Base-by-base conservation (phyloP, 2,888 invertebrate species). In the Epsilonema sp. region DNA sequence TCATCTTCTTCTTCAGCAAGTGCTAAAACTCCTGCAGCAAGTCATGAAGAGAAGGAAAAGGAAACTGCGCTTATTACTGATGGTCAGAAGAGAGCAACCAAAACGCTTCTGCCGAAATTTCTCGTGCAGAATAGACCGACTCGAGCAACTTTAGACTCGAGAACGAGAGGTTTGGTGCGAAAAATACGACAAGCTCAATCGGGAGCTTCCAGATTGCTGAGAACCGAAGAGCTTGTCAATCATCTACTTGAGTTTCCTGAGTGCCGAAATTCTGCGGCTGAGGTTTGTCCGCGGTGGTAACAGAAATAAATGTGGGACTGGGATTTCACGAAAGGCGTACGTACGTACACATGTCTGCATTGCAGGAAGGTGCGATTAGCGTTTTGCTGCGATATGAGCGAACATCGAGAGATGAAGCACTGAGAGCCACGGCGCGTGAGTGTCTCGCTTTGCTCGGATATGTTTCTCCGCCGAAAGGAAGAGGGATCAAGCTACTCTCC, bases 161-260 rank as follows among this genome's bases (percentile, higher is more conserved):
- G 31, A 31, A 31, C 8, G 8, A 8, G 31, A 8, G 31, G 8
- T 31, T 16, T 31, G 31, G 31, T 31, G 31, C 8, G 16, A 16
- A 31, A 31, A 16, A 11, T 31, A 16, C 8, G 8, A 16, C 8
- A 11, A 11, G 31, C 31, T 8, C 8, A 16, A 8, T 31, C 31
- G 8, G 31, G 31, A 8, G 16, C 8, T 31, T 76, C 77, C 2
- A 73, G 73, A 53, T 65, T 75, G 51, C 70, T 73, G 44, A 71
- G 79, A 55, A 66, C 80, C 1, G 78, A 79, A 58, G 77, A 79
- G 57, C 71, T 84, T 42, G 74, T 79, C 37, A 67, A 70, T 1
- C 82, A 84, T 62, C 66, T 84, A n/a, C 73, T 75, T 53, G 74
- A 76, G 55, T 79, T 78, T 67, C 80, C 81, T 0, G 78, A 80